Evolutionary conservation across 2,113 vertebrate species (phyloP).

Genomic region (Centropus bengalensis): DNA sequence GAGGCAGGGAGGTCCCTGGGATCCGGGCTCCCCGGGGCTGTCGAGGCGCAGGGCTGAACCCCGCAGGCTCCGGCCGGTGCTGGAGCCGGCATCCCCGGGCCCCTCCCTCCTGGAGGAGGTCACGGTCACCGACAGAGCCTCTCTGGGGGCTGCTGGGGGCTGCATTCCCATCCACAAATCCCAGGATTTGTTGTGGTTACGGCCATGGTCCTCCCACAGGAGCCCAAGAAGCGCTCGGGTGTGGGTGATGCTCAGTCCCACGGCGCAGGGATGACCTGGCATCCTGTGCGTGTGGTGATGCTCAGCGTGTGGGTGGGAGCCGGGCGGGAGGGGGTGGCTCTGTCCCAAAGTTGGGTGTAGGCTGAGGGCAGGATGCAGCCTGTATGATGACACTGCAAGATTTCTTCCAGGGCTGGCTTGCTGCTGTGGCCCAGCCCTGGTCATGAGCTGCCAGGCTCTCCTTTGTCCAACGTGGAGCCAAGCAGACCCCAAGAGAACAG

Average conservation of each 20-base stretch:
- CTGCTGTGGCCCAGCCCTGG: not conserved
- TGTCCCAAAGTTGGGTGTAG: not conserved
- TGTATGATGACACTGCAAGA: conserved; percentile 50
- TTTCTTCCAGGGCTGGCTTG: not conserved
- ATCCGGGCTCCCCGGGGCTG: not conserved
- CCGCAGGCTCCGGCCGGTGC: not conserved
- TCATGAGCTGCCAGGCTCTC: not conserved
- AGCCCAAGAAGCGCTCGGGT: not conserved
- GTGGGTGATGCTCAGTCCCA: not conserved
- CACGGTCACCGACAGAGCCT: not conserved
- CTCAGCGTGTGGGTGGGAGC: not conserved
- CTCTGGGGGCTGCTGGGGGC: not conserved
- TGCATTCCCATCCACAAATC: not conserved
- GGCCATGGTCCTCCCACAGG: not conserved
- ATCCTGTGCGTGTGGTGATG: not conserved
- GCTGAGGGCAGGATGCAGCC: not conserved
- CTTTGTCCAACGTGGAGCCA: accelerated
- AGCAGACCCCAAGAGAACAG: not conserved
- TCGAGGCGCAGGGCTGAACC: too few species aligned
- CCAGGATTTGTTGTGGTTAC: not conserved
- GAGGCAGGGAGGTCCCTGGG: not conserved
- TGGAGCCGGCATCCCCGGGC: not conserved
- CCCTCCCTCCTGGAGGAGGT: not conserved
- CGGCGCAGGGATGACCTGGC: not conserved
- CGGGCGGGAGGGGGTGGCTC: not conserved